Evolutionary conservation across 2,888 invertebrate genomes (phyloP).

Genomic region (Melinaea marsaeus): DNA sequence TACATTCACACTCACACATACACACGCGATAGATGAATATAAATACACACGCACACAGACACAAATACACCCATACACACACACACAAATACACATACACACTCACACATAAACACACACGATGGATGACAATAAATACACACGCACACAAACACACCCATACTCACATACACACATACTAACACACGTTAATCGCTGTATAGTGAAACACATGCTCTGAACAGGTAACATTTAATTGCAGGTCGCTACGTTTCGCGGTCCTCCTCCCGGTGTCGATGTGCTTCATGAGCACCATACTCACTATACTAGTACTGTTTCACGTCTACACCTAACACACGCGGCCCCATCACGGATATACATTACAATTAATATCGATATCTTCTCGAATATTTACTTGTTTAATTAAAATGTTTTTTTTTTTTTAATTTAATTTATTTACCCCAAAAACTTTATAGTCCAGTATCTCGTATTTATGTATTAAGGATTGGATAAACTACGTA

Average conservation of each 20-base stretch:
- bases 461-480: no score
- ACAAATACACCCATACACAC: neutral
- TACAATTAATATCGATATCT: no score
- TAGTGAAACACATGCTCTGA: neutral
- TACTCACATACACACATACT: neutral
- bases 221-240: conserved; percentile 40
- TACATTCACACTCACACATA: no score
- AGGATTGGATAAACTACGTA: no score
- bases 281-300: conserved; percentile 85
- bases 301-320: conserved; percentile 84
- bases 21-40: neutral
- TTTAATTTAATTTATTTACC: neutral
- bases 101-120: neutral
- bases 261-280: conserved; percentile 84
- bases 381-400: neutral
- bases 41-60: neutral
- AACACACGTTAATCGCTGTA: neutral
- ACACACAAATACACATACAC: conserved; percentile 4
- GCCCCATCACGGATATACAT: no score
- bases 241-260: conserved; percentile 83
- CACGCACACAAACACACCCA: neutral
- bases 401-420: neutral
- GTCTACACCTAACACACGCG: conserved; percentile 66
- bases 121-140: neutral
- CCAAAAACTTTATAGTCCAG: no score